A percentile compares a stretch with the other conserved stretches of the same genome.
Conservation (phyloP, 2,113 vertebrate species). For the Hippopotamus amphibius region DNA sequence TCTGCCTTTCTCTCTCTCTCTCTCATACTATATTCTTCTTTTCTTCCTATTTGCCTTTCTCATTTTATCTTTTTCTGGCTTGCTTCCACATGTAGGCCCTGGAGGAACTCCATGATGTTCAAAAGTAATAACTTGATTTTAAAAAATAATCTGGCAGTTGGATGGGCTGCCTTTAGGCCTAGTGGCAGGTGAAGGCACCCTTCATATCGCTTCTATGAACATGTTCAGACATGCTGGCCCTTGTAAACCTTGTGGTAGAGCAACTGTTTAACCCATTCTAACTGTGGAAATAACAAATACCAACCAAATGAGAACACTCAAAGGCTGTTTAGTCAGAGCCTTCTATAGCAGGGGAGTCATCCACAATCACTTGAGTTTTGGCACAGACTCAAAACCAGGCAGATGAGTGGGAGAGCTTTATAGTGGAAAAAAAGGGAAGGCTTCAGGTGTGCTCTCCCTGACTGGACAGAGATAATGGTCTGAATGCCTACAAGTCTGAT, state of each 20-base stretch:
- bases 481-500: not conserved
- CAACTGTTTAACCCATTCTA: not conserved
- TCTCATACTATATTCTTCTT: not conserved
- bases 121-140: not conserved
- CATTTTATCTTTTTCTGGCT: not conserved
- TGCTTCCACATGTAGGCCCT: not conserved
- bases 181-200: not conserved
- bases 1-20: not conserved
- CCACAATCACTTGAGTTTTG: not conserved
- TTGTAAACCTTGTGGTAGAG: not conserved
- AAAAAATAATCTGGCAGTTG: not conserved
- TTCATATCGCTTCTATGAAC: not conserved
- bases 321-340: not conserved
- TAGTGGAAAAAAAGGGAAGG: not conserved
- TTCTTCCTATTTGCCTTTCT: not conserved
- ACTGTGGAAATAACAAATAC: constrained; percentile 45
- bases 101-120: not conserved
- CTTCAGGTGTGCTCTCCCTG: not conserved
- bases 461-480: not conserved
- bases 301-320: not conserved
- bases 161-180: not conserved
- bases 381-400: not conserved
- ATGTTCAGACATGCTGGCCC: not conserved
- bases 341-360: not conserved
- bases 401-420: not conserved